Evolutionary conservation across 2,797 vertebrate species (phyloP).

Genomic region (Labeo calbasu): DNA sequence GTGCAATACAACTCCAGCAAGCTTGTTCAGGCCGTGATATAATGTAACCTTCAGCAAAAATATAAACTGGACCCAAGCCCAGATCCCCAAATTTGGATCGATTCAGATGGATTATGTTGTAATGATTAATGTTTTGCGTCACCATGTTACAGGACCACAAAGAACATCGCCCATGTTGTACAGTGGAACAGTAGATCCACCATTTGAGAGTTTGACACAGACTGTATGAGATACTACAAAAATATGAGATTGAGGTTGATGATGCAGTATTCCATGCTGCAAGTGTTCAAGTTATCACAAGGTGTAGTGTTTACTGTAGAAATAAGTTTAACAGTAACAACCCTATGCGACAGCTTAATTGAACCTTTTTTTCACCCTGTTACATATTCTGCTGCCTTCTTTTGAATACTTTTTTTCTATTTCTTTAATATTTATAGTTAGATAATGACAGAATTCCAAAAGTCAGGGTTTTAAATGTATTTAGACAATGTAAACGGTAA

Average conservation of each 20-base stretch:
- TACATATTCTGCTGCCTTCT: neutral
- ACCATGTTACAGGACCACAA: conserved; percentile 17
- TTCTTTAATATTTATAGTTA: neutral
- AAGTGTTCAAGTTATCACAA: neutral
- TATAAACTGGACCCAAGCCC: conserved; percentile 23
- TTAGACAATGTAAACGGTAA: too few species aligned
- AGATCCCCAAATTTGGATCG: conserved; percentile 16
- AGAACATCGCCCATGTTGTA: neutral
- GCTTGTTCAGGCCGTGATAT: conserved; percentile 13
- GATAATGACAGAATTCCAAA: too few species aligned
- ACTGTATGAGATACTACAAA: neutral
- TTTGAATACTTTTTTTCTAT: neutral
- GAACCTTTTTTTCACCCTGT: neutral
- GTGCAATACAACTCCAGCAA: conserved; percentile 20
- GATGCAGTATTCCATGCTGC: neutral
- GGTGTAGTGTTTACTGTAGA: neutral
- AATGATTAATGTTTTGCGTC: conserved; percentile 12
- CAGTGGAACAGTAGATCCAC: neutral
- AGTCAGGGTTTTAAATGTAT: too few species aligned
- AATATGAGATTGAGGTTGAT: neutral
- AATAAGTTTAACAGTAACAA: too few species aligned
- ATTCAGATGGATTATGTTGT: conserved; percentile 38
- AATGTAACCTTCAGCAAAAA: conserved; percentile 43
- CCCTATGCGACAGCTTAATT: neutral
- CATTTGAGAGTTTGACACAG: neutral